Evolutionary conservation across 2,888 invertebrate species (phyloP).

Genomic region (Mechanitis mazaeus): DNA sequence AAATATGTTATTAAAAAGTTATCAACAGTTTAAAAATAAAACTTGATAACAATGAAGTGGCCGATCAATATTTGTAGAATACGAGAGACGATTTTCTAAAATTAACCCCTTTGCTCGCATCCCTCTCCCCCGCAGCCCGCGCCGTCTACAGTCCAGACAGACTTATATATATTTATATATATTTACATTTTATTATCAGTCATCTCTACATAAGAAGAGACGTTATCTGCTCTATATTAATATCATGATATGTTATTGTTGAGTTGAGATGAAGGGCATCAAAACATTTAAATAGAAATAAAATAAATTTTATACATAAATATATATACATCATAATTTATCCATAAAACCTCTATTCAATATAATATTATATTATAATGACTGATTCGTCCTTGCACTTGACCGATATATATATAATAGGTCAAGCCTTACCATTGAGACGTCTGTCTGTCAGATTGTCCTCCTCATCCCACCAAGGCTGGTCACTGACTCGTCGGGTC

Average conservation of each 20-base stretch:
- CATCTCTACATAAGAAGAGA: slow-evolving; percentile 3
- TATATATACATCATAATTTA: no score
- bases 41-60: no score
- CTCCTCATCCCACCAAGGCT: slow-evolving; percentile 70
- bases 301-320: no score
- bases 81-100: slow-evolving; percentile 44
- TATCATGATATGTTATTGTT: slow-evolving; percentile 2
- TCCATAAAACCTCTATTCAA: no score
- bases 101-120: slow-evolving; percentile 49
- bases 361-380: no score
- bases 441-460: slow-evolving; percentile 65
- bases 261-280: slow-evolving; percentile 9
- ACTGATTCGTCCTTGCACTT: slow-evolving; percentile 11
- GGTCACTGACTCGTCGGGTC: slow-evolving; percentile 52
- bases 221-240: slow-evolving; percentile 12
- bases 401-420: slow-evolving; percentile 8
- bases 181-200: slow-evolving; percentile 27
- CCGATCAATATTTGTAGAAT: no score
- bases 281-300: background rate
- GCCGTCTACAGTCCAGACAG: slow-evolving; percentile 54
- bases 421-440: slow-evolving; percentile 54
- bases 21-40: no score
- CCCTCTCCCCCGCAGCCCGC: slow-evolving; percentile 25
- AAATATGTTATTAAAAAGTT: no score
- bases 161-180: slow-evolving; percentile 32